Base-by-base conservation (phyloP, 2,797 vertebrate species). In the Macroramphosus scolopax region DNA sequence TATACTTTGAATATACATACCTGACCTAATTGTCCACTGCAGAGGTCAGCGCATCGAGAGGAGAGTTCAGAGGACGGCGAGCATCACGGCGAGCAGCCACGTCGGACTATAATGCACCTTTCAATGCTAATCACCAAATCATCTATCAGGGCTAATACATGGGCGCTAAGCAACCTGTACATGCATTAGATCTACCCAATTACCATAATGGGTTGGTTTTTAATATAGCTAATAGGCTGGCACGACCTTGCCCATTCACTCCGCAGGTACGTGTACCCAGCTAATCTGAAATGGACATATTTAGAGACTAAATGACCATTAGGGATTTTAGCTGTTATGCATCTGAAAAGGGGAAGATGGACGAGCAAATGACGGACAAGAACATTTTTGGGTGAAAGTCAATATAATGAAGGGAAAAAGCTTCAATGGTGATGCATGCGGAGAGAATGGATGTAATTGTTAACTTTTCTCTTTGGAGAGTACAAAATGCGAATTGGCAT, bases 151-250 rank as follows among this genome's bases (percentile, higher is more conserved):
- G 83, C 83, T 88, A 89, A 90, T 89, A 88, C 79, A 80, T 68
- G 81, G 78, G 78, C 77, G 80, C 83, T 80, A 84, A 85, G 86
- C 89, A 89, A 89, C 84, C 83, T 85, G 82, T 85, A 86, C 87
- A 83, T 88, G 83, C 88, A 90, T 92, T 90, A 90, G 83, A 70
- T 72, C 72, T 72, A 54, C 29, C 67, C 80, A 82, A 91, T 92
- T 92, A 90, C 70, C 89, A 90, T 92, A 90, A 92, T 91, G 89
- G 90, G 71, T 63, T 68, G 73, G 75, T 83, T 83, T 90, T 91
- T 90, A 92, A 91, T 91, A 88, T 84, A 86, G 85, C 83, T 90
- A 91, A 92, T 91, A 89, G 89, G 71, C 81, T 89, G 86, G 83
- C 85, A 85, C 82, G 89, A 91, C 90, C 90, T 92, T 91, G 88